Evolutionary conservation across 1,140 invertebrate species (phyloP).

Genomic region (Calliphora vicina): DNA sequence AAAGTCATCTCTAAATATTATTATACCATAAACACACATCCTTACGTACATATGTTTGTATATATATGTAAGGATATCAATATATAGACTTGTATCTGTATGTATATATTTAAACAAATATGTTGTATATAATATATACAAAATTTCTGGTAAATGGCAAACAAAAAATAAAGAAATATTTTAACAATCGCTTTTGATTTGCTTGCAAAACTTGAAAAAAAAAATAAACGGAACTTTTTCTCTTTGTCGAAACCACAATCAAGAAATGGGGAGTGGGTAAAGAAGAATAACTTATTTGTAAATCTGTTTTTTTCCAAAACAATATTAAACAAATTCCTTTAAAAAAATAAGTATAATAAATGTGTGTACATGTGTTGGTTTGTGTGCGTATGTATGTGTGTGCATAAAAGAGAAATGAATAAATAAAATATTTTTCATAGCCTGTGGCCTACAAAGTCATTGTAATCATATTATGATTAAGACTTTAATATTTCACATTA

Average conservation of each 20-base stretch:
- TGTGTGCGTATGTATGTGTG: background rate
- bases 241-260: background rate
- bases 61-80: background rate
- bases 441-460: slow-evolving; percentile 14
- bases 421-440: slow-evolving; percentile 11
- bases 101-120: background rate
- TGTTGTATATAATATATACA: background rate
- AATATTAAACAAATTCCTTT: slow-evolving; percentile 9
- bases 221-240: too few relatives aligned
- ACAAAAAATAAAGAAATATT: background rate
- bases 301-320: background rate
- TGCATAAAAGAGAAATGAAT: background rate
- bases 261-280: background rate
- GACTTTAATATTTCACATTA: slow-evolving; percentile 26
- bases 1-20: background rate
- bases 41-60: background rate
- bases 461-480: slow-evolving; percentile 28
- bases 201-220: slow-evolving; percentile 22
- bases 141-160: background rate
- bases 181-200: slow-evolving; percentile 28
- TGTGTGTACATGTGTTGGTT: background rate
- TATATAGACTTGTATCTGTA: background rate
- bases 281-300: background rate
- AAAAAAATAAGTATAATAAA: background rate
- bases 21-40: background rate